Conservation (phyloP, 2,888 invertebrate genomes). For the Drosophila emarginata region DNA sequence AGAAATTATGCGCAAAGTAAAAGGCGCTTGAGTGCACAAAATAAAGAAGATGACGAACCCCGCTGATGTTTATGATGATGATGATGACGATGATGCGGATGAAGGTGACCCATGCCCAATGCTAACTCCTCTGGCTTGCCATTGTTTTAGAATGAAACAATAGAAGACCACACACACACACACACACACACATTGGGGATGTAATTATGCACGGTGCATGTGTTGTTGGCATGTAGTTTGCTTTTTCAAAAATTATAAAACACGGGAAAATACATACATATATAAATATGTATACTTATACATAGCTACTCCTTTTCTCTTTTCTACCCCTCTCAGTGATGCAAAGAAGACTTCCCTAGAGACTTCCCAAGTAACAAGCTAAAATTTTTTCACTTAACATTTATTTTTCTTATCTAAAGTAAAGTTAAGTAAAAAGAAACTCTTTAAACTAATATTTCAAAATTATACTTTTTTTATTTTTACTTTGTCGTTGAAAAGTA, state of each 20-base stretch:
- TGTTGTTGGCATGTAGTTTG: slow-evolving; percentile 47
- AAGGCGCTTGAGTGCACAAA: slow-evolving; percentile 69
- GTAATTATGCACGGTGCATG: slow-evolving; percentile 42
- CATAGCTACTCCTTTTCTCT: too few relatives aligned
- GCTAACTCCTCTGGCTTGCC: slow-evolving; percentile 31
- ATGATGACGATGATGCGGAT: slow-evolving; percentile 34
- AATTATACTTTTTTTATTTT: too few relatives aligned
- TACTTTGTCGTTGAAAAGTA: too few relatives aligned
- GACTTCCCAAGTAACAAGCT: too few relatives aligned
- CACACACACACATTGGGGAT: slow-evolving; percentile 17
- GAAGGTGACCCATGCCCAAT: slow-evolving; percentile 63
- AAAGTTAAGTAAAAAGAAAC: too few relatives aligned
- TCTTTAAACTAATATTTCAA: too few relatives aligned
- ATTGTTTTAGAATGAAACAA: slow-evolving; percentile 43
- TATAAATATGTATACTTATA: too few relatives aligned
- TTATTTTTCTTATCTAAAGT: too few relatives aligned
- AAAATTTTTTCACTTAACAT: too few relatives aligned
- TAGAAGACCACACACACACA: slow-evolving; percentile 23
- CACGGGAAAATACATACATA: slow-evolving; percentile 8
- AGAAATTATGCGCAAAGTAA: slow-evolving; percentile 69
- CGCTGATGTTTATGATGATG: slow-evolving; percentile 12
- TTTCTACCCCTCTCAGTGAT: too few relatives aligned
- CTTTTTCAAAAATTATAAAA: slow-evolving; percentile 61
- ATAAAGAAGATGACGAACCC: slow-evolving; percentile 49
- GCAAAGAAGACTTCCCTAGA: too few relatives aligned